A percentile compares a stretch with the other conserved stretches of the same genome.
Evolutionary conservation across 2,797 vertebrate species (phyloP).

Genomic region (Poeciliopsis turneri): DNA sequence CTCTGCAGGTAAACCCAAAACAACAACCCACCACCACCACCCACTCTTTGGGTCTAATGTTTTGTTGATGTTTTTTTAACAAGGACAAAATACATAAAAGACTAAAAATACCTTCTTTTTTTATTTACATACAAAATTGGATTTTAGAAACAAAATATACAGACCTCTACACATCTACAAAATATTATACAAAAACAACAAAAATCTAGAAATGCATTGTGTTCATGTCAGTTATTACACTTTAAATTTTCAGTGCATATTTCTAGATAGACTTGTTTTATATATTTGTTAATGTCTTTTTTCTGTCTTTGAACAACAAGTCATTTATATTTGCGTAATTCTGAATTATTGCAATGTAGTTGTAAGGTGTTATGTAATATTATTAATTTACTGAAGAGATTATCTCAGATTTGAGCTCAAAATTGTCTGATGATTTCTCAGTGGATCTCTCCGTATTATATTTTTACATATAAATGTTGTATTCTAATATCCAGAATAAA

Average conservation of each 20-base stretch:
- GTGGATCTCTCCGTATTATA: too few relatives aligned
- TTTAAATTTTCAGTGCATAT: not conserved
- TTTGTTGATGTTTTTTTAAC: not conserved
- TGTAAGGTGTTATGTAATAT: not conserved
- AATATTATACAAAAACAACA: not conserved
- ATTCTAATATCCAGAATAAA: not conserved
- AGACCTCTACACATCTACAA: not conserved
- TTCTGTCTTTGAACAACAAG: not conserved
- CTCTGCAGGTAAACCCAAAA: slow-evolving; percentile 50
- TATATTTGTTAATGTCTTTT: too few relatives aligned
- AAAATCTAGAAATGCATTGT: not conserved
- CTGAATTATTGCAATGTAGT: too few relatives aligned
- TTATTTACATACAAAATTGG: not conserved
- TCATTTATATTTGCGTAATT: not conserved
- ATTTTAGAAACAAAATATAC: not conserved
- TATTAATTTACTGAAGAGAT: not conserved
- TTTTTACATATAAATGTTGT: not conserved
- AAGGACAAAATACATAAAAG: not conserved
- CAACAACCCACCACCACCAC: not conserved
- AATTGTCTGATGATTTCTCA: not conserved
- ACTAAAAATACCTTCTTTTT: not conserved
- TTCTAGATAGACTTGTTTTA: not conserved
- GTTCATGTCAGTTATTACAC: not conserved
- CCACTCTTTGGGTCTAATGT: not conserved
- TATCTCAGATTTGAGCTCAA: too few relatives aligned